These are phyloP conservation scores for Smittia sp. DNA, from an alignment of 2,888 invertebrate genomes.

Conservation along the genomic window DNA sequence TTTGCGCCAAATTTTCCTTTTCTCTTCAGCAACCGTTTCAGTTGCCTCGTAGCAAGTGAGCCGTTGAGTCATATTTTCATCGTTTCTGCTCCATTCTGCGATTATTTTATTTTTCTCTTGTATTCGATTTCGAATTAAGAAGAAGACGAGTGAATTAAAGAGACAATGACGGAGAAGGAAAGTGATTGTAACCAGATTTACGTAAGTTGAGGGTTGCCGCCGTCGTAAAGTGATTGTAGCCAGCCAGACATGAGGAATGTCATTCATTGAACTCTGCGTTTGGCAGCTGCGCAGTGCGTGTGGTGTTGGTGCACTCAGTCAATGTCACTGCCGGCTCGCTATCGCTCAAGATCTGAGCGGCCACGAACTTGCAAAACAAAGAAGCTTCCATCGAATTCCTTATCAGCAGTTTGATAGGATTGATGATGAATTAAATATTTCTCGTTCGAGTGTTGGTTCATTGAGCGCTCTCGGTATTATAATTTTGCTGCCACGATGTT, in stretches of 20 bases:
- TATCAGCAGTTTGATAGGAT: not conserved
- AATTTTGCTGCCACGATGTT: not conserved
- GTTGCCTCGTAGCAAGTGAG: not conserved
- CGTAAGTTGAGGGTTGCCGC: not conserved
- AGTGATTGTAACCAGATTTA: conserved; percentile 15
- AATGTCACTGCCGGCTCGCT: not conserved
- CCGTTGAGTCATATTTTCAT: conserved; percentile 4
- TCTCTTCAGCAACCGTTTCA: not conserved
- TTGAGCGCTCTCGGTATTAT: not conserved
- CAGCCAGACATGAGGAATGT: not conserved
- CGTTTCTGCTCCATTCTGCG: not conserved
- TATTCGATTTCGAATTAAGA: conserved; percentile 12
- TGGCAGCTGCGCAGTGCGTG: conserved; percentile 26
- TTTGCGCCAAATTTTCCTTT: conserved; percentile 33
- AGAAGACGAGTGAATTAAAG: conserved; percentile 7
- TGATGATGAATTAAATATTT: not conserved
- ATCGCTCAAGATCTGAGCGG: not conserved
- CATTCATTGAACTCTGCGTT: conserved; percentile 30
- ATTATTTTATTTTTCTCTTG: not conserved
- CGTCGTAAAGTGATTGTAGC: not conserved
- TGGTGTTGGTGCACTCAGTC: not conserved
- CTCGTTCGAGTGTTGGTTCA: not conserved
- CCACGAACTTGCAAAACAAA: not conserved
- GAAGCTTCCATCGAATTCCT: not conserved
- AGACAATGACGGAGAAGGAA: conserved; percentile 25